Evolutionary conservation across 2,797 vertebrate species (phyloP), one percentile per base, ranked within the genome.

Genomic region (Poecilia picta): DNA sequence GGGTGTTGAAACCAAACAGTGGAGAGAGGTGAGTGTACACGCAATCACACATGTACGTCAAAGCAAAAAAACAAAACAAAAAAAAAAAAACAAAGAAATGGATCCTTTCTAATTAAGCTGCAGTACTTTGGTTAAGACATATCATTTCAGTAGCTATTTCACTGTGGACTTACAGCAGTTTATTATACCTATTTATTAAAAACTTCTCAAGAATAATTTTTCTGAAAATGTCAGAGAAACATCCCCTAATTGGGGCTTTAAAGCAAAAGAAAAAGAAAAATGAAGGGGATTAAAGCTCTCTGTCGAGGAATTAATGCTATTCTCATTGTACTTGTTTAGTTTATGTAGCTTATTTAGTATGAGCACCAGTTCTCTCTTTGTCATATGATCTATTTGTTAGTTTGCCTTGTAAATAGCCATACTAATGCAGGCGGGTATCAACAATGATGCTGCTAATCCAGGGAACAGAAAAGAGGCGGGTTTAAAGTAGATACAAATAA

Each of bases 1-100:
- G 92, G 96, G 96, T 15, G 96, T 98, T 64, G 97, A 98, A 92
- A 97, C 96, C 88, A 97, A 98, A 90, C 98, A 99, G 85, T 99
- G 98, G 98, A 93, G 96, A 91, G 98, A 99, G 97, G 98, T 98
- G 93, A 94, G 97, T 80, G 20, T 10, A 72, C 31, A 45, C 41
- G 49, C 49, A 45, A 28, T 68, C 59, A 78, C 28, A 59, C 13
- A 59, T 33, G 51, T 12, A 46, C 4, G n/a, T 49, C 16, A 46
- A 45, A 51, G 49, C 49, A 23, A 23, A 7, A 46, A 46, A 2
- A 47, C n/a, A n/a, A n/a, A n/a, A n/a, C n/a, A 6, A 18, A 20
- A 49, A 2, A 16, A 73, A 11, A 70, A n/a, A 33, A 55, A 76
- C 0, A 75, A 75, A 72, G 23, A 73, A 73, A 75, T 18, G 10